Evolutionary conservation across 1,140 invertebrate genomes (phyloP), one percentile per base, ranked within the genome.

Genomic region (Heliconius nattereri): DNA sequence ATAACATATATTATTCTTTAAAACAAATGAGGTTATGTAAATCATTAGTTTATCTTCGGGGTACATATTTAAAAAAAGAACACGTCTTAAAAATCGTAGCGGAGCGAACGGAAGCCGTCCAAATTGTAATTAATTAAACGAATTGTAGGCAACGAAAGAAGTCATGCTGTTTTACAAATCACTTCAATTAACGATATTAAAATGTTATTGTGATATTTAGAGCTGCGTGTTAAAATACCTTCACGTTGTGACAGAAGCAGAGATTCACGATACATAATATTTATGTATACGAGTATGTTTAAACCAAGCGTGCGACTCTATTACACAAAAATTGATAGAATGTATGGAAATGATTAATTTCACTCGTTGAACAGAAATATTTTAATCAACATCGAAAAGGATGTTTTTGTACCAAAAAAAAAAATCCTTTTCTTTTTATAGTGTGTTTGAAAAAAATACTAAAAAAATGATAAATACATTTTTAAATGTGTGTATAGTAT

Each of bases 161-260:
- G 90, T 93, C 93, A 89, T 90, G 93, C 93, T 94, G 93, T 94
- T 94, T 93, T 94, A 94, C 93, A 94, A 94, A 94, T 94, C 92
- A 92, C 90, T 93, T 92, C 93, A 94, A 94, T 94, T 94, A 94
- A 91, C 90, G 83, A 92, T 93, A 94, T 94, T 93, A 94, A 94
- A 94, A 94, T 93, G 90, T 90, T 89, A 84, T 86, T 86, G 86
- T 90, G 87, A 91, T 92, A 92, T 90, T 88, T 86, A 86, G 86
- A 71, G 72, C 85, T 86, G 88, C 90, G 90, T 91, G 89, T 89
- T 87, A 37, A 20, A 40, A 72, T 29, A 83, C 81, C 86, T 84
- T 82, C 57, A 60, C 83, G 84, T 84, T 76, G 60, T 72, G 72
- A 77, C 49, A 76, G 49, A 66, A 76, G 9, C 60, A 66, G 13